Evolutionary conservation across 2,113 vertebrate genomes (phyloP).

Genomic region (Brachirus orientalis): DNA sequence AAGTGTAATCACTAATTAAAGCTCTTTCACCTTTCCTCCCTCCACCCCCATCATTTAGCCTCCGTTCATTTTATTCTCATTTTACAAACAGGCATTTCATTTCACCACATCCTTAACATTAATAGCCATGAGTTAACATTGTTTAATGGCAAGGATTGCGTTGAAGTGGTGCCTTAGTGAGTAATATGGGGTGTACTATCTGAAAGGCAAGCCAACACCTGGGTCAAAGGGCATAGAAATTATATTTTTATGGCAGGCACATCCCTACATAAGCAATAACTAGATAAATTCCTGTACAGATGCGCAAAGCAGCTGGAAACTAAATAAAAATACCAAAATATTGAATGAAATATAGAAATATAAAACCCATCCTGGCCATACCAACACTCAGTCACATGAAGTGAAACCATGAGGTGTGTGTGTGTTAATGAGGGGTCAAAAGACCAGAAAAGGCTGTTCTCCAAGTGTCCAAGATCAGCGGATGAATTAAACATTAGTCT

Average conservation of each 20-base stretch:
- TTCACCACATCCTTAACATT: constrained; percentile 17
- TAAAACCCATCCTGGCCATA: constrained; percentile 6
- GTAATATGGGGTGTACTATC: constrained; percentile 29
- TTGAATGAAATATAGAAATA: constrained; percentile 14
- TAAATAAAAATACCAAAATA: constrained; percentile 18
- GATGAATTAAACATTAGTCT: constrained; percentile 80
- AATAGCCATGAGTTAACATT: constrained; percentile 37
- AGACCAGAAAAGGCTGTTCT: constrained; percentile 60
- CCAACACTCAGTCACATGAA: constrained; percentile 19
- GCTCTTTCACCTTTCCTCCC: constrained; percentile 23
- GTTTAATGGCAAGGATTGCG: constrained; percentile 32
- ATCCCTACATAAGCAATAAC: constrained; percentile 23
- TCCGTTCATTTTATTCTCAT: constrained; percentile 31
- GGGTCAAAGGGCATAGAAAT: constrained; percentile 51
- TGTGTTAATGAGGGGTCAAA: constrained; percentile 74
- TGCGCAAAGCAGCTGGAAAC: neutral
- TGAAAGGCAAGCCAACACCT: constrained; percentile 23
- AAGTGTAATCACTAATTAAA: constrained; percentile 28
- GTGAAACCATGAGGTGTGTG: constrained; percentile 37
- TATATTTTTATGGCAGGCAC: constrained; percentile 12
- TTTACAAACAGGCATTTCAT: constrained; percentile 27
- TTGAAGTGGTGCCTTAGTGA: constrained; percentile 21
- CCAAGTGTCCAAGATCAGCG: constrained; percentile 60
- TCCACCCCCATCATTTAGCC: constrained; percentile 22
- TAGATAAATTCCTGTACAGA: neutral